Conservation (phyloP, 2,888 invertebrate genomes). For the Pachycephus smyrnensis region DNA sequence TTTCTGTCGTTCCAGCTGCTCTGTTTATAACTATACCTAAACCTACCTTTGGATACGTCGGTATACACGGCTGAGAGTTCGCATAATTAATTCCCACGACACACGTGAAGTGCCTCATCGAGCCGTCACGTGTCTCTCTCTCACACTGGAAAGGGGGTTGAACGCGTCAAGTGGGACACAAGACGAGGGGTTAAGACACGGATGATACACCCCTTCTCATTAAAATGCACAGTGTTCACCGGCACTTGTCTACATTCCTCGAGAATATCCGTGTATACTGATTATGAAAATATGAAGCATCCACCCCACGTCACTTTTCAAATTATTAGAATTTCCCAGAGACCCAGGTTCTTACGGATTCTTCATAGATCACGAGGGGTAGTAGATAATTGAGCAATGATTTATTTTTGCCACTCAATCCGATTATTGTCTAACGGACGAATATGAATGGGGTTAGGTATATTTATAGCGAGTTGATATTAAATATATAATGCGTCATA, state of each 20-base stretch:
- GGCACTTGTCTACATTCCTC: neutral
- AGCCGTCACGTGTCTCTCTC: neutral
- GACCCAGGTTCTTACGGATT: no score
- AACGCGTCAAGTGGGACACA: neutral
- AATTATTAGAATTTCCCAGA: neutral
- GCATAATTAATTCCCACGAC: neutral
- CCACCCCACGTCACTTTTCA: no score
- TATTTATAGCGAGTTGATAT: no score
- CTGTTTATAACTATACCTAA: neutral
- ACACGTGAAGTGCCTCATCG: neutral
- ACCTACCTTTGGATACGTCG: no score
- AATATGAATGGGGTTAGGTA: no score
- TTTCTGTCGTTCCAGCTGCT: neutral
- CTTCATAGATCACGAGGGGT: no score
- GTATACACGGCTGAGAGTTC: neutral
- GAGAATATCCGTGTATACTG: neutral
- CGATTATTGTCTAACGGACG: no score
- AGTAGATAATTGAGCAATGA: no score
- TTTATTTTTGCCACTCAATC: no score
- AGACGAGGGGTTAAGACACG: neutral
- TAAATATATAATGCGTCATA: neutral
- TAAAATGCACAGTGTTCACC: constrained; percentile 33
- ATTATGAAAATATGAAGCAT: neutral
- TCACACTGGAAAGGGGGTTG: no score
- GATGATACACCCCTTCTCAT: constrained; percentile 23